A percentile compares a stretch with the other conserved stretches of the same genome.
Conservation (phyloP, 2,888 invertebrate species). For the Monochamus alternatus region DNA sequence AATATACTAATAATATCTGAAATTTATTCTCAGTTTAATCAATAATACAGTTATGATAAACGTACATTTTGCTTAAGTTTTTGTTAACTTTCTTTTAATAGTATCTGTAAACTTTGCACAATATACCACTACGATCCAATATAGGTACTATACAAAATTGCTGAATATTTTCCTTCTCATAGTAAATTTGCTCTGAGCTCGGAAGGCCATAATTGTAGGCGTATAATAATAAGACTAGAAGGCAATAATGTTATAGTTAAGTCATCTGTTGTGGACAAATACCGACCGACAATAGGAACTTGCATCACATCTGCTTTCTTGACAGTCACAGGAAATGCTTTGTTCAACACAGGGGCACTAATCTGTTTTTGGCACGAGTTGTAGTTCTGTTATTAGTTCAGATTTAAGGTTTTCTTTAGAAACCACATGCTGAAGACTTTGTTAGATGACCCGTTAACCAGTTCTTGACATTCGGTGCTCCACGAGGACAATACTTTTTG, state of each 20-base stretch:
- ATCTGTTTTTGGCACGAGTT: constrained; percentile 53
- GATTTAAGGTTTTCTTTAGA: constrained; percentile 27
- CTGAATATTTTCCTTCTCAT: background rate
- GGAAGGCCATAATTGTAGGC: constrained; percentile 28
- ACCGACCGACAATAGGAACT: constrained; percentile 35
- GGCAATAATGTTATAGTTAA: constrained; percentile 32
- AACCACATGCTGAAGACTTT: constrained; percentile 34
- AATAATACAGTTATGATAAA: too few relatives aligned
- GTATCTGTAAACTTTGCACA: too few relatives aligned
- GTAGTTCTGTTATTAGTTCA: constrained; percentile 26
- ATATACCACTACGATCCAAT: too few relatives aligned
- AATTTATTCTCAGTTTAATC: too few relatives aligned
- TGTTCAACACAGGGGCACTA: constrained; percentile 47
- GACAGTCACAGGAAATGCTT: constrained; percentile 55
- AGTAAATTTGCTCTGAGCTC: background rate
- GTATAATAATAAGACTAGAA: constrained; percentile 24
- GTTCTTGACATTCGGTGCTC: constrained; percentile 5
- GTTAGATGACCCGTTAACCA: constrained; percentile 25
- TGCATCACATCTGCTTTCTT: constrained; percentile 55
- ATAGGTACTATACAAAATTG: background rate
- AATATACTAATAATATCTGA: too few relatives aligned
- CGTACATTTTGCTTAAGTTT: too few relatives aligned
- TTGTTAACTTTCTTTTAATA: too few relatives aligned
- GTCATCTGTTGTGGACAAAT: constrained; percentile 37
- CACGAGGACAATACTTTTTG: background rate